Evolutionary conservation across 2,113 vertebrate genomes (phyloP).

Genomic region (Leuciscus idus): DNA sequence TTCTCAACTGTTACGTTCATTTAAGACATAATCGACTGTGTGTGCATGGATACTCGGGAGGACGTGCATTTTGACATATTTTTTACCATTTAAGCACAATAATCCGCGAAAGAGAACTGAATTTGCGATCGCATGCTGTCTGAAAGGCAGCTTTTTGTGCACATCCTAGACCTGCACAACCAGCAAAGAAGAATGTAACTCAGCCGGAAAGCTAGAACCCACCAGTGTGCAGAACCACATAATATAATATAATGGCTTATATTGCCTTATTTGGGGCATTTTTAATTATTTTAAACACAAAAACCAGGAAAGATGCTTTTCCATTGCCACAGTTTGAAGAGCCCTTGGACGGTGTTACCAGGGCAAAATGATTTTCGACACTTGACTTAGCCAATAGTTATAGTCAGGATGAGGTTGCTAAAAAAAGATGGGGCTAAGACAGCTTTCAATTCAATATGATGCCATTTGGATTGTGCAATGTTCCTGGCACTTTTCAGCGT

Average conservation of each 20-base stretch:
- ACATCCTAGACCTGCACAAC: constrained; percentile 17
- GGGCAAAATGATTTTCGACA: not conserved
- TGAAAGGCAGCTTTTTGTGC: not conserved
- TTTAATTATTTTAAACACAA: no score
- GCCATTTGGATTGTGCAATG: not conserved
- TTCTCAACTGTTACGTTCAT: no score
- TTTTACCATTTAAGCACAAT: no score
- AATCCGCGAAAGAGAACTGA: no score
- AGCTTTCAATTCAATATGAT: not conserved
- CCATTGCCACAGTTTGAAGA: not conserved
- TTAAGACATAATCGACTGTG: no score
- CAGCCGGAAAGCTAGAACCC: constrained; percentile 48
- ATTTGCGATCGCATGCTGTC: no score
- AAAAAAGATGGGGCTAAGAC: not conserved
- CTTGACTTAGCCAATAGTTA: not conserved
- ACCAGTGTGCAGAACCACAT: not conserved
- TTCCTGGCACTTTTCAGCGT: not conserved
- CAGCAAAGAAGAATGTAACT: constrained; percentile 50
- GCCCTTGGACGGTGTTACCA: not conserved
- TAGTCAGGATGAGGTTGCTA: not conserved
- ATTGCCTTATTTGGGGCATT: no score
- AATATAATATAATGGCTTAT: no score
- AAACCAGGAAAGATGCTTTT: not conserved
- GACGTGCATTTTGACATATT: no score
- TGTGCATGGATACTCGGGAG: no score